Evolutionary conservation across 2,888 invertebrate genomes (phyloP).

Genomic region (Cylindroiulus punctatus): DNA sequence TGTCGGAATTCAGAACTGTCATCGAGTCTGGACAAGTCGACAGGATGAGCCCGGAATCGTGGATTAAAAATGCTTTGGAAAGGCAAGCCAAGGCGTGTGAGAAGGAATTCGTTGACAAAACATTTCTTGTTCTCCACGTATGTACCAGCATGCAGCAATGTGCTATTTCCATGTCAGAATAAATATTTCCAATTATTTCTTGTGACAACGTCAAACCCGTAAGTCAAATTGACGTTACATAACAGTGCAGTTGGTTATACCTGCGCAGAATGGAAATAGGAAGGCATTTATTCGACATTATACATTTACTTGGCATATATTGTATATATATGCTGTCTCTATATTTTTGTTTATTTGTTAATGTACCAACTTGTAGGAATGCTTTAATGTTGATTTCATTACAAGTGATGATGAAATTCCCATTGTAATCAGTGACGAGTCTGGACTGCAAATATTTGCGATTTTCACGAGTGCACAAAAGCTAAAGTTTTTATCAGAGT

Average conservation of each 20-base stretch:
- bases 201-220: too few relatives aligned
- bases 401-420: not conserved
- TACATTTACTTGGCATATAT: too few relatives aligned
- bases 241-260: too few relatives aligned
- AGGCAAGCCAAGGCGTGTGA: not conserved
- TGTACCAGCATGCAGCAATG: not conserved
- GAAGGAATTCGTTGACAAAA: not conserved
- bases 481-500: not conserved
- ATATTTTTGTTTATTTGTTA: too few relatives aligned
- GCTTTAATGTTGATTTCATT: not conserved
- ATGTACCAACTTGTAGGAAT: not conserved
- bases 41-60: not conserved
- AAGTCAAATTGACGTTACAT: too few relatives aligned
- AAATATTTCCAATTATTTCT: too few relatives aligned
- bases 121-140: not conserved
- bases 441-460: conserved; percentile 4
- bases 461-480: not conserved
- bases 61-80: not conserved
- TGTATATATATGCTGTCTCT: too few relatives aligned
- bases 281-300: too few relatives aligned
- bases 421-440: not conserved
- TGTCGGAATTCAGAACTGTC: not conserved
- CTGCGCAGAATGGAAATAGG: too few relatives aligned
- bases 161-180: too few relatives aligned
- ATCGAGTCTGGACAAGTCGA: too few relatives aligned